A percentile compares a stretch with the other conserved stretches of the same genome.
These are phyloP conservation scores for Eremobia ochroleuca DNA, from an alignment of 2,888 invertebrate species.

Conservation along the genomic window DNA sequence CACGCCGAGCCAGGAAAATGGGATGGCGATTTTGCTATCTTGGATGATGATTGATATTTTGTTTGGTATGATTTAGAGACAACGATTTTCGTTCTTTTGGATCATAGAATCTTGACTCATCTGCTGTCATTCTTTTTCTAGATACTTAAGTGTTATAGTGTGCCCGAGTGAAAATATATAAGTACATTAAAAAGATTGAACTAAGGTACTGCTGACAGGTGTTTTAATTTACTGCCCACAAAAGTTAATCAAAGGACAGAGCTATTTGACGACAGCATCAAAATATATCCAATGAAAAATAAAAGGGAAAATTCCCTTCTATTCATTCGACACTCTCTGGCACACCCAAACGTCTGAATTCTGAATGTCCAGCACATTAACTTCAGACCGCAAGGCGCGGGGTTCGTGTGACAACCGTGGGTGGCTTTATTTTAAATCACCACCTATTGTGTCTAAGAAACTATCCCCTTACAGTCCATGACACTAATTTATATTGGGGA, in stretches of 20 bases:
- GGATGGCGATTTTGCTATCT: background rate
- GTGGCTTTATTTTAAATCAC: conserved; percentile 87
- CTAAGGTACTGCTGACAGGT: too few species aligned
- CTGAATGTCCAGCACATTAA: conserved; percentile 89
- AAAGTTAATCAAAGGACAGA: background rate
- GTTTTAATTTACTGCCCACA: too few species aligned
- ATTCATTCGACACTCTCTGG: conserved; percentile 55
- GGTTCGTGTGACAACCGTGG: conserved; percentile 83
- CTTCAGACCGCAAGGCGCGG: conserved; percentile 83
- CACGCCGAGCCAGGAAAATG: too few species aligned
- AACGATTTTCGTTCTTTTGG: background rate
- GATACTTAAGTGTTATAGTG: background rate
- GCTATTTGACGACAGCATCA: background rate
- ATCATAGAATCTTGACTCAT: background rate
- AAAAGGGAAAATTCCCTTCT: conserved; percentile 31
- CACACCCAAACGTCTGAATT: conserved; percentile 79
- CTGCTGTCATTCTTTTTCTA: too few species aligned
- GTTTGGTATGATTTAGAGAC: background rate
- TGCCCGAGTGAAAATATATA: background rate
- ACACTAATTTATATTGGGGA: conserved; percentile 41
- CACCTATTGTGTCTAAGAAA: conserved; percentile 84
- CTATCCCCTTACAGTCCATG: conserved; percentile 49
- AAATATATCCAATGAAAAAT: background rate
- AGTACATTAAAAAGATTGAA: background rate
- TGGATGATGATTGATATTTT: background rate